Base-by-base conservation (phyloP, 2,797 vertebrate species). In the Acridotheres tristis region DNA sequence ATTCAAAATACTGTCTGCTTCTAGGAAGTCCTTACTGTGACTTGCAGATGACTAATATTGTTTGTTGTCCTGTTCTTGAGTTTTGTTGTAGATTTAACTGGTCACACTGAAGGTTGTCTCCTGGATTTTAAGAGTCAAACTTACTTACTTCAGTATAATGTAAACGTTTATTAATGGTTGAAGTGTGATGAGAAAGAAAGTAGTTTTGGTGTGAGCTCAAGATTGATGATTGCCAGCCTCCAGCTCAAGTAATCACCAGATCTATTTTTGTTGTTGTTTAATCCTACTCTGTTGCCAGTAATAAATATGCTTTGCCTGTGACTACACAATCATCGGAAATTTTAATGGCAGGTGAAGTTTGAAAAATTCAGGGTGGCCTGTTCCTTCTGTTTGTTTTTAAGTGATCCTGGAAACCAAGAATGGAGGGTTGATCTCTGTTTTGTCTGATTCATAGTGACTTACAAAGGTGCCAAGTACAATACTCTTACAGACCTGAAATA, bases 211-310 rank as follows among this genome's bases (percentile, higher is more conserved):
- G 54, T 30, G 45, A 93, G 71, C 71, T 86, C 85, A 73, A 50
- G 58, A 76, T 4, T 90, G 89, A 61, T 92, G 90, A 57, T 74
- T 90, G 83, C 66, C 89, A 84, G 61, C 65, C 65, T 93, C 81
- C 71, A 92, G 76, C 91, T 92, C 79, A 89, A 71, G 94, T 93
- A 86, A 95, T 96, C 90, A 65, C 78, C 86, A 66, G 82, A 78
- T 95, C 91, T 94, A 45, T 96, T 96, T 96, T 94, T 78, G 91
- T 91, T 96, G 81, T 75, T 91, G 81, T 94, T 95, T 92, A 94
- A 79, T 94, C 79, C 85, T 88, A 0, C 77, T 87, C 2, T 90
- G 78, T 72, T 94, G 79, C 67, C 55, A 82, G 83, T 78, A 81
- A 71, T 94, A 75, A 85, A 71, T 96, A 34, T 86, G 40, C 82